These are phyloP conservation scores for Colistium nudipinnis DNA, from an alignment of 2,113 vertebrate genomes.

Conservation along the genomic window DNA sequence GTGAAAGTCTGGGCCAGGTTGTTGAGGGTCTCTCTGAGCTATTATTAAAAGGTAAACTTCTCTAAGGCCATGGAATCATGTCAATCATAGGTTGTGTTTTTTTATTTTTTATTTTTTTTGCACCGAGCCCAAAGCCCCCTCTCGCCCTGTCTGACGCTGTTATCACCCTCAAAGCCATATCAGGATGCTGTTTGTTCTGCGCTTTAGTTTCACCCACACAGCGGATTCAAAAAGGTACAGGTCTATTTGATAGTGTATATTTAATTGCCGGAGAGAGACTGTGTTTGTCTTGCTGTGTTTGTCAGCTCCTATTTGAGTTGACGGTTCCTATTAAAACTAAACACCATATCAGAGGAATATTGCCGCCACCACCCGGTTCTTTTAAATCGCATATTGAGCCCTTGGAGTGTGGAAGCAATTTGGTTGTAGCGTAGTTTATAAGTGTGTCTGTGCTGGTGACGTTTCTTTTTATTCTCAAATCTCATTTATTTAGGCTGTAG, in stretches of 20 bases:
- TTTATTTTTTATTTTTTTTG: no score
- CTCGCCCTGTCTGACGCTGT: constrained; percentile 85
- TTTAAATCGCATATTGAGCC: constrained; percentile 76
- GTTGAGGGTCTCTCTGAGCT: constrained; percentile 74
- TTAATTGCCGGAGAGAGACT: constrained; percentile 80
- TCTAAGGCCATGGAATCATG: constrained; percentile 78
- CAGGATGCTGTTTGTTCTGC: constrained; percentile 93
- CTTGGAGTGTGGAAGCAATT: constrained; percentile 74
- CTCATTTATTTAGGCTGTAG: constrained; percentile 67
- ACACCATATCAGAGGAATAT: constrained; percentile 83
- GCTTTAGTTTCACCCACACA: constrained; percentile 89
- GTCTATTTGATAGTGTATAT: constrained; percentile 85
- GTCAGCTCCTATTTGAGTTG: constrained; percentile 83
- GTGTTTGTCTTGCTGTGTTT: constrained; percentile 86
- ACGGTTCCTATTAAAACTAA: constrained; percentile 84
- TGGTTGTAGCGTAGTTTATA: constrained; percentile 77
- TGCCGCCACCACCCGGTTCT: constrained; percentile 76
- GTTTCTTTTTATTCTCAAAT: constrained; percentile 67
- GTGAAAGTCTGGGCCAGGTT: constrained; percentile 63
- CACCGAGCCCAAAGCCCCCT: constrained; percentile 77
- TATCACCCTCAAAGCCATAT: constrained; percentile 92
- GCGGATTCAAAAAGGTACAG: constrained; percentile 88
- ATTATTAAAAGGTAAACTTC: constrained; percentile 89
- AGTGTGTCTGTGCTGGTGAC: constrained; percentile 64
- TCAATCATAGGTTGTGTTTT: constrained; percentile 83